These are phyloP conservation scores for Conomelus anceps DNA, from an alignment of 2,888 invertebrate species.

Conservation along the genomic window DNA sequence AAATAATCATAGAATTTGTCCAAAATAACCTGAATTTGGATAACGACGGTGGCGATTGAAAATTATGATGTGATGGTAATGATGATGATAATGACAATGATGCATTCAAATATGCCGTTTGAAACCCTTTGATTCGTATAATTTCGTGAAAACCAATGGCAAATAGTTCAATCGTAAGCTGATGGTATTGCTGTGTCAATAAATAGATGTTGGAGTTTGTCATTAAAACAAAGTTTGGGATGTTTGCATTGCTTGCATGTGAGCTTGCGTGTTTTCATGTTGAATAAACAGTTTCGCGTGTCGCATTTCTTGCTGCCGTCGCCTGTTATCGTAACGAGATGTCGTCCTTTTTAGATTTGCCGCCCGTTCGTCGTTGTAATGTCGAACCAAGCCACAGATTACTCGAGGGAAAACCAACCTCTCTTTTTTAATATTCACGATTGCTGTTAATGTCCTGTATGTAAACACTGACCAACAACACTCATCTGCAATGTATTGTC, in stretches of 20 bases:
- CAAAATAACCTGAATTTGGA: too few relatives aligned
- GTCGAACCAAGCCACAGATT: neutral
- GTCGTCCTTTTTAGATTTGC: neutral
- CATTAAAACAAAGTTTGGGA: neutral
- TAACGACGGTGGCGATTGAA: too few relatives aligned
- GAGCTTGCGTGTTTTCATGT: neutral
- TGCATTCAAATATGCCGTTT: neutral
- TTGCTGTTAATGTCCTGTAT: neutral
- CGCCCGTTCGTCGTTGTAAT: neutral
- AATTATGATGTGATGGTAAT: too few relatives aligned
- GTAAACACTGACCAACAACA: neutral
- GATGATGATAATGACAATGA: neutral
- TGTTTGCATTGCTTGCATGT: neutral
- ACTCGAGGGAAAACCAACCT: neutral
- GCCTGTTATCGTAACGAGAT: neutral
- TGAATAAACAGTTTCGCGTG: neutral
- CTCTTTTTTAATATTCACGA: neutral
- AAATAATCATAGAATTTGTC: too few relatives aligned
- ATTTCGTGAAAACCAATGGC: neutral
- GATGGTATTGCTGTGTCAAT: neutral
- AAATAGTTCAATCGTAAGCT: neutral
- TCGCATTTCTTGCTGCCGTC: neutral
- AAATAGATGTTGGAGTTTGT: neutral
- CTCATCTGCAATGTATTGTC: neutral
- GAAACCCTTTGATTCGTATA: neutral